A percentile compares a stretch with the other conserved stretches of the same genome.
Conservation (phyloP, 2,888 invertebrate species). For the Creontiades dilutus region DNA sequence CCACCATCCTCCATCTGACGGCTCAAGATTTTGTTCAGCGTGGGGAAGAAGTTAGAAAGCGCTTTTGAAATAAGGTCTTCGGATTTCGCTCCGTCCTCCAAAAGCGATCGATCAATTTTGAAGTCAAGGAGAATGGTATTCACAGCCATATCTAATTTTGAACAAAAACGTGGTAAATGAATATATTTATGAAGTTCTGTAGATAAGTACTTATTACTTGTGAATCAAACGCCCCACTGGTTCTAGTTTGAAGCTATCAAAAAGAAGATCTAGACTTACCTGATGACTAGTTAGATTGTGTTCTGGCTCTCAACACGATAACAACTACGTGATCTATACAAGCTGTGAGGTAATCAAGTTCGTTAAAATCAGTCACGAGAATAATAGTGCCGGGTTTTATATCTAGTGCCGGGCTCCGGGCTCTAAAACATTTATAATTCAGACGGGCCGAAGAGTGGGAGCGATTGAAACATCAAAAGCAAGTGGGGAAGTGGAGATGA, state of each 20-base stretch:
- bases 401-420: not conserved
- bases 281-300: no score
- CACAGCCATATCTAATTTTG: constrained; percentile 84
- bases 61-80: constrained; percentile 85
- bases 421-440: constrained; percentile 31
- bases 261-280: no score
- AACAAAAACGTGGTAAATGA: not conserved
- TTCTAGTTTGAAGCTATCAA: no score
- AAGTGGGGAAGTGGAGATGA: not conserved
- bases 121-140: constrained; percentile 90
- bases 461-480: constrained; percentile 21
- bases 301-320: not conserved
- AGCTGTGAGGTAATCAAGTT: not conserved
- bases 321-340: not conserved
- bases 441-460: constrained; percentile 14
- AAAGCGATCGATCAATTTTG: constrained; percentile 85
- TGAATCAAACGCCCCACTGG: no score
- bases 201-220: no score
- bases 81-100: constrained; percentile 83
- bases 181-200: no score
- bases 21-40: constrained; percentile 85
- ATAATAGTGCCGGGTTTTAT: not conserved
- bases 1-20: constrained; percentile 84
- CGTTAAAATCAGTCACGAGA: not conserved
- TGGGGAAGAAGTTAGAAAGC: constrained; percentile 85